Conservation (phyloP, 2,888 invertebrate species). For the Chelonus formosanus region DNA sequence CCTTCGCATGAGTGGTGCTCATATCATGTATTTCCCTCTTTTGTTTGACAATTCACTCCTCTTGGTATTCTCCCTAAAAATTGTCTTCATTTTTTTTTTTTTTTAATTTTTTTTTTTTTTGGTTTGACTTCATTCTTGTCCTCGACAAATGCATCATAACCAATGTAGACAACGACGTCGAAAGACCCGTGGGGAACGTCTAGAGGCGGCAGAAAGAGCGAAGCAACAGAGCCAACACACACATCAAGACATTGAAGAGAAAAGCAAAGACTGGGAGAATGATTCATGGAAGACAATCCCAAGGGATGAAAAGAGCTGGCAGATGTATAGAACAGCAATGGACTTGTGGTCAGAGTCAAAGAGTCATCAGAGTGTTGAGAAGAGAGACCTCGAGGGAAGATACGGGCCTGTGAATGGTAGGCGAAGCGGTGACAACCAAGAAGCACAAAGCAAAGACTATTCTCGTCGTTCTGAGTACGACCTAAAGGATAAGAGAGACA, state of each 20-base stretch:
- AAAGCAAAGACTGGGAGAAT: constrained; percentile 59
- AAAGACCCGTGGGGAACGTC: constrained; percentile 56
- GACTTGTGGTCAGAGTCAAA: constrained; percentile 64
- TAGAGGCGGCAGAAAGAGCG: constrained; percentile 46
- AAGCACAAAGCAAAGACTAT: constrained; percentile 39
- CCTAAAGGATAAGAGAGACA: constrained; percentile 34
- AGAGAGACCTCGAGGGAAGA: constrained; percentile 36
- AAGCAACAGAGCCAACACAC: constrained; percentile 36
- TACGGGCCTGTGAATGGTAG: constrained; percentile 30
- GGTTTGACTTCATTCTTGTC: constrained; percentile 16
- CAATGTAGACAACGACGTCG: constrained; percentile 61
- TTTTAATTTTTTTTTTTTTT: constrained; percentile 30
- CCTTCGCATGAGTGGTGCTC: constrained; percentile 35
- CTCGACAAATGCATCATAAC: constrained; percentile 16
- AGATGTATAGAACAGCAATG: constrained; percentile 63
- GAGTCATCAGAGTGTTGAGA: constrained; percentile 48
- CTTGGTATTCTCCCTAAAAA: constrained; percentile 22
- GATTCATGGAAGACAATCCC: constrained; percentile 63
- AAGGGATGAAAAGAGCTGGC: constrained; percentile 63
- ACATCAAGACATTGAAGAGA: constrained; percentile 44
- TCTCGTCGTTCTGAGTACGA: constrained; percentile 33
- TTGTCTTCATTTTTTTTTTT: constrained; percentile 34
- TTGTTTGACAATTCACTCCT: constrained; percentile 17
- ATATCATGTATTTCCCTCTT: background rate
- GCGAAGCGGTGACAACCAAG: constrained; percentile 40